phyloP scores from a whole-genome alignment of 2,113 vertebrate genomes.

The Pelobates fuscus region DNA sequence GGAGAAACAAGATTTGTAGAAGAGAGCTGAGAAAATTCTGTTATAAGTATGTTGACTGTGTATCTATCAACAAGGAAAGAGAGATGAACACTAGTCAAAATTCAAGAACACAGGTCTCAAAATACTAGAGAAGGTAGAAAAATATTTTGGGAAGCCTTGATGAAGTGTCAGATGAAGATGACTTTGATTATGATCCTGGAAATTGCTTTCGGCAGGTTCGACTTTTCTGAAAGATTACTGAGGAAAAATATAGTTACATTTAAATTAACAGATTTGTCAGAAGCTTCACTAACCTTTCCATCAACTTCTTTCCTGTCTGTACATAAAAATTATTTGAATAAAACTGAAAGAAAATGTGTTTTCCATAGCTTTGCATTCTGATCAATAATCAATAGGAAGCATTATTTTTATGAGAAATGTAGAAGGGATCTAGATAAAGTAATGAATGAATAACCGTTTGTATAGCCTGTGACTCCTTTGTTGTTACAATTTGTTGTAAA shows the following conservation, averaged over 20 bases:
- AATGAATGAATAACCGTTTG: too few relatives aligned
- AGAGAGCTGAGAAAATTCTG: background rate
- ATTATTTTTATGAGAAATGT: background rate
- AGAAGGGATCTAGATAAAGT: too few relatives aligned
- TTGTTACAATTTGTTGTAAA: too few relatives aligned
- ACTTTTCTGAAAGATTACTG: slow-evolving; percentile 14
- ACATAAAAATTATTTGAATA: slow-evolving; percentile 48
- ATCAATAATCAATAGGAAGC: slow-evolving; percentile 7
- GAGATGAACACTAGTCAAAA: slow-evolving; percentile 30
- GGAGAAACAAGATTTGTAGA: background rate
- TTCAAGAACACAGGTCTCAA: background rate
- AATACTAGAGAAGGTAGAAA: background rate
- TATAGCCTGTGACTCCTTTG: too few relatives aligned
- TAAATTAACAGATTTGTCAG: slow-evolving; percentile 23
- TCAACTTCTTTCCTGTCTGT: slow-evolving; percentile 17
- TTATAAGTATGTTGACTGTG: background rate
- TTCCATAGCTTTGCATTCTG: slow-evolving; percentile 7
- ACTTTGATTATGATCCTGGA: slow-evolving; percentile 26
- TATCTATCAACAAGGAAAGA: slow-evolving; percentile 36
- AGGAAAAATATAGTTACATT: slow-evolving; percentile 49
- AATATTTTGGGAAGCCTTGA: slow-evolving; percentile 40
- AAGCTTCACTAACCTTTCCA: slow-evolving; percentile 1
- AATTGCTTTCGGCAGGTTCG: slow-evolving; percentile 32
- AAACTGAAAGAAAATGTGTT: background rate
- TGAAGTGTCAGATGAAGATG: slow-evolving; percentile 5